Evolutionary conservation across 2,113 vertebrate species (phyloP).

Genomic region (Pterocles burchelli): DNA sequence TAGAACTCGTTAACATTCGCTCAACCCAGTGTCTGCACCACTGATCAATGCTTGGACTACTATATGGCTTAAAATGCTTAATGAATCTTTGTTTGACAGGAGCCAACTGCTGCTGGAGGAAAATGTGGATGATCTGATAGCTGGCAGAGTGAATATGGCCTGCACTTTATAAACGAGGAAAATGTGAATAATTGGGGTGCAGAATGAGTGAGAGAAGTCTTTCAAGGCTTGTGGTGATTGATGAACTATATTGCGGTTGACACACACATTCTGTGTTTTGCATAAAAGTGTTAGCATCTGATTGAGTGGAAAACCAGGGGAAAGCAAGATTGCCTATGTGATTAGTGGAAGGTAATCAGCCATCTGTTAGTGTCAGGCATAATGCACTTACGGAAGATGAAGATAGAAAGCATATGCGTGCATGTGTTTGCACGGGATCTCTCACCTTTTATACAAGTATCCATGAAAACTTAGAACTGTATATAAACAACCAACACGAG

Average conservation of each 20-base stretch:
- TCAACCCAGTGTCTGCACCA: conserved; percentile 2
- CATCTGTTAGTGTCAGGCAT: conserved; percentile 37
- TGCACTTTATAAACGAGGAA: not conserved
- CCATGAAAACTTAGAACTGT: not conserved
- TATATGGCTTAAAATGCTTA: conserved; percentile 7
- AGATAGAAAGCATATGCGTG: conserved; percentile 21
- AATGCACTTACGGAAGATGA: not conserved
- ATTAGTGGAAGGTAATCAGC: conserved; percentile 53
- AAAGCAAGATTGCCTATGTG: not conserved
- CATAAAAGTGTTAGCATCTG: not conserved
- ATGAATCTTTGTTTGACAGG: conserved; percentile 40
- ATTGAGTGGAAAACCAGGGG: conserved; percentile 19
- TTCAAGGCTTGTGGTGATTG: conserved; percentile 11
- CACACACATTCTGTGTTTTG: not conserved
- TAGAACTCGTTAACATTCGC: conserved; percentile 40
- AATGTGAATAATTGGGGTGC: not conserved
- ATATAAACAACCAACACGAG: not conserved
- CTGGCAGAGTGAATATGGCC: not conserved
- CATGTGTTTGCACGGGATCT: not conserved
- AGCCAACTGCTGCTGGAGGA: not conserved
- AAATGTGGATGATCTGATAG: not conserved
- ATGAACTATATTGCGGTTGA: not conserved
- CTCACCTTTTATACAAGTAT: not conserved
- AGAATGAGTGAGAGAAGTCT: not conserved
- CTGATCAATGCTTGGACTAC: conserved; percentile 10